Evolutionary conservation across 64 coral and sea anemone species (phyloP), one percentile per base, ranked within the genome.

Genomic region (Montipora foliosa): DNA sequence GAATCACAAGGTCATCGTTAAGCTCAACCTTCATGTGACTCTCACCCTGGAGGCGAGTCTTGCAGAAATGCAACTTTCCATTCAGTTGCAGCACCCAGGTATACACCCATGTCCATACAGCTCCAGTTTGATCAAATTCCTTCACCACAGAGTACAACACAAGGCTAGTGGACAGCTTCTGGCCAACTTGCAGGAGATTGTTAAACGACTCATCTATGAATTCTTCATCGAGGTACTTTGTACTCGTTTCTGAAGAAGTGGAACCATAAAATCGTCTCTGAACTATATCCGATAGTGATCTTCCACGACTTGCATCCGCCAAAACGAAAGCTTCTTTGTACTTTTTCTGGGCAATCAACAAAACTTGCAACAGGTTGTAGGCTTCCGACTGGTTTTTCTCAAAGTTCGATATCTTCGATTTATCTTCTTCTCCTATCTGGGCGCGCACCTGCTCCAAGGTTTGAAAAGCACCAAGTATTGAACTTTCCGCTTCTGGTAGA

Each of bases 321-420:
- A 94, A 76, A 16, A 94, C 87, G 4, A 94, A 75, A 8, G 78
- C 93, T 37, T 94, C 87, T 75, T 94, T 94, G 46, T 77, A 90
- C 52, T 94, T 94, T 49, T 20, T 9, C 67, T 94, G 93, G 3
- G 70, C 71, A 13, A 90, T 71, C 9, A 94, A 89, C 5, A 94
- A 11, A 62, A 94, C 79, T 45, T 90, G 93, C 12, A 94, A 76
- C 25, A 90, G 75, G 15, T 94, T 94, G 19, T 84, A 94, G 19
- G 93, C 93, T 22, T 94, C 93, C 2, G 87, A 60, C 77, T 94
- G 87, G 6, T 94, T 94, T 46, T 94, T 94, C 19, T 94, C 93
- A 84, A 90, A 94, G 78, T 94, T 94, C 44, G 93, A 94, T 5
- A 94, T 81, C 68, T 94, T 94, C 25, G 93, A 80, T 53, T 90